phyloP scores from a whole-genome alignment of 2,888 invertebrate genomes.

The Miltochrista miniata region DNA sequence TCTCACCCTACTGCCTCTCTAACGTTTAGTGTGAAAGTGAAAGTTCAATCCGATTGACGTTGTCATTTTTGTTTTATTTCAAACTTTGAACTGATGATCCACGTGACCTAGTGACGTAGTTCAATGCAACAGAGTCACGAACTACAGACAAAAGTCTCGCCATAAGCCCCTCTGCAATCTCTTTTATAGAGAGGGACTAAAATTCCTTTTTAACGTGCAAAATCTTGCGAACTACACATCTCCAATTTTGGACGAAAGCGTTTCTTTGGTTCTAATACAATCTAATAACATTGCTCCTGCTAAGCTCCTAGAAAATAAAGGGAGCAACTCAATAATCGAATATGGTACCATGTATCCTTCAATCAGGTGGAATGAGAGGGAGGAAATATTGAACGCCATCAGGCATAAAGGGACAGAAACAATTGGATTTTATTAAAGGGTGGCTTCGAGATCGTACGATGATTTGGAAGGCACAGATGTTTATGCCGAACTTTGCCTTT shows the following conservation, averaged over 20 bases:
- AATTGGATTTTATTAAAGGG: slow-evolving; percentile 3
- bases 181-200: too few relatives aligned
- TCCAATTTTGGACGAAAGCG: neutral
- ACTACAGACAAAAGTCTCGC: too few relatives aligned
- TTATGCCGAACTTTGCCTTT: neutral
- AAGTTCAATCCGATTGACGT: too few relatives aligned
- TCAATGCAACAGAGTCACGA: too few relatives aligned
- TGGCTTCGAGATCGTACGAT: neutral
- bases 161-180: too few relatives aligned
- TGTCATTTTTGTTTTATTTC: too few relatives aligned
- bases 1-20: too few relatives aligned
- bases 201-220: too few relatives aligned
- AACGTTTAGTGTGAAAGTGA: too few relatives aligned
- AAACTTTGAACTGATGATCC: too few relatives aligned
- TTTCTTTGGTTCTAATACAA: neutral
- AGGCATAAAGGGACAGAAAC: neutral
- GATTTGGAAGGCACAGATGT: slow-evolving; percentile 4
- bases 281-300: neutral
- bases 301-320: neutral
- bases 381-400: neutral
- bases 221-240: too few relatives aligned
- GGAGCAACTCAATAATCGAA: slow-evolving; percentile 1
- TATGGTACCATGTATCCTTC: neutral
- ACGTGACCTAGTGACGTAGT: too few relatives aligned
- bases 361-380: slow-evolving; percentile 1